These are phyloP conservation scores for Ptychoptera contaminata DNA, from an alignment of 2,888 invertebrate genomes.

Conservation along the genomic window DNA sequence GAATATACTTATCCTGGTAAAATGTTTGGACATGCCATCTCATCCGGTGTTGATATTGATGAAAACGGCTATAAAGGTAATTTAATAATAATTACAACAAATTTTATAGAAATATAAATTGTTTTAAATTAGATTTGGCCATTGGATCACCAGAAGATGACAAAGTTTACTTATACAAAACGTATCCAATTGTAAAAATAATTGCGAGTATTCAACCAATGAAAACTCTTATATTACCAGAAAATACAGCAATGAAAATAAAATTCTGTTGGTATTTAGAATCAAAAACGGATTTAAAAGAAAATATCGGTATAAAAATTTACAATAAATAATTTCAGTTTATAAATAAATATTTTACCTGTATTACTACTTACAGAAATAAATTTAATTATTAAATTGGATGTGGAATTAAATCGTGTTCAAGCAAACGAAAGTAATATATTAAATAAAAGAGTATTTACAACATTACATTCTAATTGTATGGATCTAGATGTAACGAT, in stretches of 20 bases:
- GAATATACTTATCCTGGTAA: background rate
- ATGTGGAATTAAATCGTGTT: no score
- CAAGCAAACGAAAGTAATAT: no score
- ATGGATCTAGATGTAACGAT: no score
- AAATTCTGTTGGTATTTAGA: constrained; percentile 20
- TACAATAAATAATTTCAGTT: no score
- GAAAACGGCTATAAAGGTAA: constrained; percentile 24
- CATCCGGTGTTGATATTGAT: constrained; percentile 34
- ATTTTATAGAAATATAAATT: constrained; percentile 1
- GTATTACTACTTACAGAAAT: no score
- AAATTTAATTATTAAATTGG: no score
- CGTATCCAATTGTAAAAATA: constrained; percentile 30
- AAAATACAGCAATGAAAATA: constrained; percentile 23
- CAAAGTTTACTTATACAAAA: constrained; percentile 27
- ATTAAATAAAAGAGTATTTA: no score
- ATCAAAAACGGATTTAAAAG: constrained; percentile 17
- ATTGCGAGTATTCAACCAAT: constrained; percentile 22
- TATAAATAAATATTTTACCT: no score
- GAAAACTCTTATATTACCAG: constrained; percentile 26
- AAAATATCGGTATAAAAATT: constrained; percentile 4
- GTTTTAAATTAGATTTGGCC: constrained; percentile 21
- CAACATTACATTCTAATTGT: no score
- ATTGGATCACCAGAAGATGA: constrained; percentile 33
- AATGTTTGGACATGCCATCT: constrained; percentile 28
- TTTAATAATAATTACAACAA: background rate